Evolutionary conservation across 2,888 invertebrate genomes (phyloP).

Genomic region (Meiosimyza decipiens): DNA sequence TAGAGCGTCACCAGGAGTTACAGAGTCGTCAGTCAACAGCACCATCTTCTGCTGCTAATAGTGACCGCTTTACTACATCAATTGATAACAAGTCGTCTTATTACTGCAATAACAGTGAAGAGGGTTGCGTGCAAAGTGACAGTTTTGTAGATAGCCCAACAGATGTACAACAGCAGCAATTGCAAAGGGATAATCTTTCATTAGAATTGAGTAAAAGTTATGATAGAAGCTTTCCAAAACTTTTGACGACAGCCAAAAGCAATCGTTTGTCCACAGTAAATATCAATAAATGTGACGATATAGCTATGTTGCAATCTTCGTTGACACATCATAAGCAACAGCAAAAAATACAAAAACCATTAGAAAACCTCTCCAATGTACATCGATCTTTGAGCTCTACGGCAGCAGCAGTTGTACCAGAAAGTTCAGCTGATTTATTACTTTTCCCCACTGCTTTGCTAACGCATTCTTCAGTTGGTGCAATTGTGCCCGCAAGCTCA

Average conservation of each 20-base stretch:
- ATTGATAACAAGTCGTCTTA: slow-evolving; percentile 35
- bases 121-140: not conserved
- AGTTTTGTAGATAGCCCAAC: not conserved
- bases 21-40: slow-evolving; percentile 28
- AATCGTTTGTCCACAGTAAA: too few relatives aligned
- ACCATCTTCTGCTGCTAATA: slow-evolving; percentile 23
- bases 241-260: not conserved
- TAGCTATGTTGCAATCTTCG: slow-evolving; percentile 15
- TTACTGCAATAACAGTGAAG: slow-evolving; percentile 18
- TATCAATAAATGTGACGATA: slow-evolving; percentile 2
- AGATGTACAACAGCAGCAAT: not conserved
- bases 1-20: slow-evolving; percentile 28
- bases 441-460: too few relatives aligned
- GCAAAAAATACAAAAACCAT: slow-evolving; percentile 1
- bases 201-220: slow-evolving; percentile 17
- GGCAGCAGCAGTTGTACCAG: not conserved
- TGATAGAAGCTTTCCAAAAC: not conserved
- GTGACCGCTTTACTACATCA: slow-evolving; percentile 41
- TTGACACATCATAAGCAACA: slow-evolving; percentile 7
- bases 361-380: not conserved
- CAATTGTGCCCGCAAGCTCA: too few relatives aligned
- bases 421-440: not conserved
- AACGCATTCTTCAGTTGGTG: too few relatives aligned
- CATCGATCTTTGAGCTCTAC: not conserved
- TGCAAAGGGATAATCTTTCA: not conserved